Conservation (phyloP, 2,797 vertebrate genomes). For the Mus spretus region DNA sequence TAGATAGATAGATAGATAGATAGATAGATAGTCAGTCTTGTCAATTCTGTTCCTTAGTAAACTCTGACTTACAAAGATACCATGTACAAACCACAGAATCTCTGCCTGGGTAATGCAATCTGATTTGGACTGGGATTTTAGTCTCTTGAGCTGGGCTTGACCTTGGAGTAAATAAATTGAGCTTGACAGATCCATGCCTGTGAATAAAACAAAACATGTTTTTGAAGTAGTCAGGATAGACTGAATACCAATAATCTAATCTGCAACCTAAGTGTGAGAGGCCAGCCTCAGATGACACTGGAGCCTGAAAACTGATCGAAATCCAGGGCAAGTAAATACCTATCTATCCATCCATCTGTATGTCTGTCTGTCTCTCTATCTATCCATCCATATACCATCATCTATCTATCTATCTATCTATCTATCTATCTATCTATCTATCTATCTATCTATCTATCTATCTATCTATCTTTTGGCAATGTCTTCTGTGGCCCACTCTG, state of each 20-base stretch:
- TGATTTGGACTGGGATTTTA: slow-evolving; percentile 6
- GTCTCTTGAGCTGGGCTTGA: neutral
- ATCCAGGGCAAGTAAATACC: neutral
- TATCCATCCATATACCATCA: neutral
- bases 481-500: neutral
- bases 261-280: neutral
- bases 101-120: neutral
- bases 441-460: neutral
- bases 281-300: neutral
- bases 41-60: neutral
- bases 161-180: neutral
- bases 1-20: too few relatives aligned
- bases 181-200: neutral
- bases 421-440: neutral
- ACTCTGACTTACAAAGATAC: neutral
- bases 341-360: neutral
- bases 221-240: neutral
- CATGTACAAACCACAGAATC: neutral
- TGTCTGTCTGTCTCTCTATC: neutral
- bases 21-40: too few relatives aligned
- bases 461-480: neutral
- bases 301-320: neutral
- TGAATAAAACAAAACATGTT: neutral
- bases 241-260: neutral
- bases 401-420: neutral